Evolutionary conservation across 2,797 vertebrate genomes (phyloP).

Genomic region (Muscicapa striata): DNA sequence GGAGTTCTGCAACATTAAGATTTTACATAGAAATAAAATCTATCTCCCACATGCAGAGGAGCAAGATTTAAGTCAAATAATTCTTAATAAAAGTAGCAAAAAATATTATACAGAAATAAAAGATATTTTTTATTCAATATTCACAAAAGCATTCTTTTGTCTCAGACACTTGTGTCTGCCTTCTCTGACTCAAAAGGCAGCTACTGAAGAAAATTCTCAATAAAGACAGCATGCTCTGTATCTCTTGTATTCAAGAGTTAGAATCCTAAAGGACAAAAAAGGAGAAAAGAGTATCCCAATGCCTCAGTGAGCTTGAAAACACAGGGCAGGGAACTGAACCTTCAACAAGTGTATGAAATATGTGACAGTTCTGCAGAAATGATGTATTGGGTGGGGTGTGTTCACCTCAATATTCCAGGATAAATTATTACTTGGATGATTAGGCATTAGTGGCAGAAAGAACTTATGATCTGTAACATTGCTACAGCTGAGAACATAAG

Average conservation of each 20-base stretch:
- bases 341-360: background rate
- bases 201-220: background rate
- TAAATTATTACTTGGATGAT: background rate
- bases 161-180: background rate
- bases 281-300: background rate
- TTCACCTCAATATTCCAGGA: background rate
- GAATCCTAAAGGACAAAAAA: background rate
- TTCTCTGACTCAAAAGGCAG: background rate
- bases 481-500: background rate
- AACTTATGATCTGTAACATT: background rate
- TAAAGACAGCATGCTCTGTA: background rate
- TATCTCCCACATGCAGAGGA: background rate
- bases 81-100: background rate
- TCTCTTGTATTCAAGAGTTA: background rate
- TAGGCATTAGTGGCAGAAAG: background rate
- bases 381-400: background rate
- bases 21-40: background rate
- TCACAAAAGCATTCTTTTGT: background rate
- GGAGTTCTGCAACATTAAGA: background rate
- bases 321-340: background rate
- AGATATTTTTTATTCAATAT: background rate
- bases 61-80: background rate
- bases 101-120: background rate
- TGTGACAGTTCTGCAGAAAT: background rate
- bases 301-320: constrained; percentile 9